Conservation (phyloP, 2,888 invertebrate genomes). For the Molorchus minor region DNA sequence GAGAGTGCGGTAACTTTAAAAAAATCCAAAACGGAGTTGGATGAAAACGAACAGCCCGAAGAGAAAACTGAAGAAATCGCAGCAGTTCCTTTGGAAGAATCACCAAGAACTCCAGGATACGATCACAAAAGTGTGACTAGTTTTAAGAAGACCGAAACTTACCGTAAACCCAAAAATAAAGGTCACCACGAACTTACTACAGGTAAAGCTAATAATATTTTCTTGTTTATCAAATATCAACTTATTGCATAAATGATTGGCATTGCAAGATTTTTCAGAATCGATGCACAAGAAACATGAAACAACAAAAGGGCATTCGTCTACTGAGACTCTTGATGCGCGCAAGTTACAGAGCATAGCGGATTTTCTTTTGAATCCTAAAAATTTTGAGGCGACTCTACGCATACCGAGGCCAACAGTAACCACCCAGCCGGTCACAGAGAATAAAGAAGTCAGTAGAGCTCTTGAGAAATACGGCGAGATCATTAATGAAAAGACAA, state of each 20-base stretch:
- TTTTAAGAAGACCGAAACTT: neutral
- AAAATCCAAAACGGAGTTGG: neutral
- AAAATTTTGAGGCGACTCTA: slow-evolving; percentile 16
- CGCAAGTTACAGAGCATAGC: neutral
- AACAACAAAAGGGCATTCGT: neutral
- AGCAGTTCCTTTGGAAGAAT: neutral
- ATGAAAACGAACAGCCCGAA: neutral
- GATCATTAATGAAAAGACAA: neutral
- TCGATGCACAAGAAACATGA: neutral
- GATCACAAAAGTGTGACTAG: neutral
- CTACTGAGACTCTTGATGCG: neutral
- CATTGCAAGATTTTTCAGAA: neutral
- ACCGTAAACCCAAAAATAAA: neutral
- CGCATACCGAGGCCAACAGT: neutral
- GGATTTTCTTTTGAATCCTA: neutral
- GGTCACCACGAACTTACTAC: neutral
- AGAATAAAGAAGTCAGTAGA: neutral
- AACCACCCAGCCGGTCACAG: neutral
- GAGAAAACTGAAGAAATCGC: neutral
- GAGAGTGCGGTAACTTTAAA: neutral
- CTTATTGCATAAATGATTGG: neutral
- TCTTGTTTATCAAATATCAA: neutral
- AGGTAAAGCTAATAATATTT: neutral
- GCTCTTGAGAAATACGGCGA: neutral
- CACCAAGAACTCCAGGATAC: neutral